Evolutionary conservation across 1,140 invertebrate species (phyloP).

Genomic region (Aphis gossypii): DNA sequence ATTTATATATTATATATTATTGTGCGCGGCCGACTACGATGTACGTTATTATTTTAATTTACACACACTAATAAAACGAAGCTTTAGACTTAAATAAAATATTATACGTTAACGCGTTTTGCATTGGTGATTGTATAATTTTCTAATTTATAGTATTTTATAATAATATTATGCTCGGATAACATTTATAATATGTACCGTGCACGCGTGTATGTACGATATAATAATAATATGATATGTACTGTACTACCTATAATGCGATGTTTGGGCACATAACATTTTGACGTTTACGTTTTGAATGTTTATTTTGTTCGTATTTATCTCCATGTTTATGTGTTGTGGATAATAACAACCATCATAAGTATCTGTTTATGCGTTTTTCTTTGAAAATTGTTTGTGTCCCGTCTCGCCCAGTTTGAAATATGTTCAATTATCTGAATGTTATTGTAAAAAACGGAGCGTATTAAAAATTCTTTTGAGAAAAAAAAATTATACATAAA

Average conservation of each 20-base stretch:
- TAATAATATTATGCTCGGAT: background rate
- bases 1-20: background rate
- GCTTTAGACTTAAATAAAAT: conserved; percentile 42
- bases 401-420: background rate
- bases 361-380: background rate
- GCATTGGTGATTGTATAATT: background rate
- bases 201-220: background rate
- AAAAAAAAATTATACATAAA: background rate
- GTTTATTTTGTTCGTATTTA: conserved; percentile 29
- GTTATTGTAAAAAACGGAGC: background rate
- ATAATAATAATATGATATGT: too few relatives aligned
- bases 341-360: background rate
- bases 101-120: conserved; percentile 22
- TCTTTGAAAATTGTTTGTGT: background rate
- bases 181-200: background rate
- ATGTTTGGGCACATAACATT: background rate
- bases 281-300: conserved; percentile 35
- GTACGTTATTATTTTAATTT: conserved; percentile 9
- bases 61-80: conserved; percentile 29
- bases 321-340: background rate
- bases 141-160: conserved; percentile 18
- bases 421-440: background rate
- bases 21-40: background rate
- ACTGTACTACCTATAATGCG: background rate
- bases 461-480: background rate